Evolutionary conservation across 2,113 vertebrate species (phyloP), one percentile per base, ranked within the genome.

Genomic region (Lontra canadensis): DNA sequence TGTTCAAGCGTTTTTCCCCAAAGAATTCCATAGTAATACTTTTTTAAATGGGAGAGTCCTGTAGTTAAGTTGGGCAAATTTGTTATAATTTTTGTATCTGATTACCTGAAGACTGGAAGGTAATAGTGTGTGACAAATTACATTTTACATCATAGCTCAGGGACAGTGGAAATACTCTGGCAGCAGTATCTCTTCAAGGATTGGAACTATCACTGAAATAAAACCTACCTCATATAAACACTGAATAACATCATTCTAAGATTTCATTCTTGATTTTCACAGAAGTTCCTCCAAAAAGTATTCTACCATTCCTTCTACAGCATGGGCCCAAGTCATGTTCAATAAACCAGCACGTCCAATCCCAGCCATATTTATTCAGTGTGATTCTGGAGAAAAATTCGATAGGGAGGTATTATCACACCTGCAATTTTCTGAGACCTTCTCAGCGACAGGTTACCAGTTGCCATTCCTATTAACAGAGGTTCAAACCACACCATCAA

Each of bases 341-440:
- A 79, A 0, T 36, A 42, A 94, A 65, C 94, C 92, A 97, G 6
- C 69, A 39, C 79, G 49, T 21, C 71, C 65, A 82, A 90, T 96
- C 65, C 88, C 91, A 44, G 47, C 92, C 95, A 92, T 96, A 92
- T 98, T 98, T 98, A 95, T 89, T 96, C 93, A 0, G 2, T 80
- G 44, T 71, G 69, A 96, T 93, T 95, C 97, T 88, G 34, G 96
- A 97, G 97, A 97, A 94, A 49, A 49, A 91, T 76, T 67, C 94
- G 96, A 96, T 97, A 95, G 76, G 80, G 96, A 92, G 69, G 97
- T 29, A 93, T 94, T 95, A 81, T 52, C 94, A 83, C 92, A 98
- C 88, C 94, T 97, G 94, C 63, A 15, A 7, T 34, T 49, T 76
- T 88, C 90, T 61, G 17, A 63, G 84, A 83, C 49, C 65, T 86